Evolutionary conservation across 2,888 invertebrate species (phyloP).

Genomic region (Muschampia plurimacula): DNA sequence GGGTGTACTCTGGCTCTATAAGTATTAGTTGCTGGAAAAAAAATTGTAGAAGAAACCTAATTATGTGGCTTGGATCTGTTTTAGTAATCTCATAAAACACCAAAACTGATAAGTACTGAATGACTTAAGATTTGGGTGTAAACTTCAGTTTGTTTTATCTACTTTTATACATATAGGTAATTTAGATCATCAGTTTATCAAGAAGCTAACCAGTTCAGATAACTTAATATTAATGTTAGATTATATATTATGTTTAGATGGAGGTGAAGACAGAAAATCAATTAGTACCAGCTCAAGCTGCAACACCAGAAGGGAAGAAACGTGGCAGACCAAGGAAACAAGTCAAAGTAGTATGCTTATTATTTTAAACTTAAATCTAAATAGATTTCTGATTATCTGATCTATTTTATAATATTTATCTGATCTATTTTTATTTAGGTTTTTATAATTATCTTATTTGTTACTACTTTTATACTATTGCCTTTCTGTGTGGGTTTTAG

Average conservation of each 20-base stretch:
- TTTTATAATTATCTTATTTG: background rate
- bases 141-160: too few relatives aligned
- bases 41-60: too few relatives aligned
- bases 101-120: too few relatives aligned
- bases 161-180: background rate
- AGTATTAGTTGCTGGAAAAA: too few relatives aligned
- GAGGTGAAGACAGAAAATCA: conserved; percentile 78
- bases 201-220: conserved; percentile 39
- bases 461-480: background rate
- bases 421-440: background rate
- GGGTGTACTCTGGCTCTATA: too few relatives aligned
- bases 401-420: too few relatives aligned
- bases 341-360: background rate
- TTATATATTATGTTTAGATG: conserved; percentile 57
- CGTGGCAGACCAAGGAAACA: conserved; percentile 72
- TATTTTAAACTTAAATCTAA: background rate
- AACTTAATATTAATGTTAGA: background rate
- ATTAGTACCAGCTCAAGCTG: conserved; percentile 70
- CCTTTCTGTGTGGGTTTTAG: conserved; percentile 48
- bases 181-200: background rate
- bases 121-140: too few relatives aligned
- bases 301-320: conserved; percentile 59
- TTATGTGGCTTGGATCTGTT: too few relatives aligned
- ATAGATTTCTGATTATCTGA: too few relatives aligned
- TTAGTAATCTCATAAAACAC: too few relatives aligned